These are phyloP conservation scores for Hyposmocoma kahamanoa DNA, from an alignment of 1,140 invertebrate species.

Conservation along the genomic window DNA sequence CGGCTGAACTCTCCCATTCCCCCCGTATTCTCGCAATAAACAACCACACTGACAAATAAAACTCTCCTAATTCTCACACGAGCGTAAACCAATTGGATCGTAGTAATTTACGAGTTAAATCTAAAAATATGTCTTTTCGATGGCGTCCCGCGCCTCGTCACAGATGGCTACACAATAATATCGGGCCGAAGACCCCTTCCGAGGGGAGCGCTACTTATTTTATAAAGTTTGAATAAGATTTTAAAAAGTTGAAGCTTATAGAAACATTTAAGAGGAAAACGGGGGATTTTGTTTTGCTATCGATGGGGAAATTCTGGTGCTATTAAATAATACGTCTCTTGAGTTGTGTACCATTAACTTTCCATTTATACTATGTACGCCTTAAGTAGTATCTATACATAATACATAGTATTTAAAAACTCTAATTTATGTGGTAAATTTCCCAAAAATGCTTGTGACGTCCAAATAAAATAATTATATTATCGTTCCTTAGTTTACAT, in stretches of 20 bases:
- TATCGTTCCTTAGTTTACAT: too few relatives aligned
- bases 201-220: slow-evolving; percentile 51
- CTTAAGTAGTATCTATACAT: too few relatives aligned
- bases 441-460: too few relatives aligned
- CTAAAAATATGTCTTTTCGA: slow-evolving; percentile 68
- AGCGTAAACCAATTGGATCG: slow-evolving; percentile 64
- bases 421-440: too few relatives aligned
- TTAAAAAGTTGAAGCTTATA: slow-evolving; percentile 54
- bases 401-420: too few relatives aligned
- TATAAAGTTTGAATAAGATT: slow-evolving; percentile 70
- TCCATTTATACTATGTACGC: too few relatives aligned
- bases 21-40: slow-evolving; percentile 30
- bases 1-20: slow-evolving; percentile 2
- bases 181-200: slow-evolving; percentile 33
- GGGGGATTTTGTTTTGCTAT: slow-evolving; percentile 23
- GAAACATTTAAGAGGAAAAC: slow-evolving; percentile 13
- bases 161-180: slow-evolving; percentile 69
- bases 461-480: too few relatives aligned
- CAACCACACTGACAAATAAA: slow-evolving; percentile 53
- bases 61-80: slow-evolving; percentile 57
- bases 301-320: slow-evolving; percentile 15
- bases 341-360: too few relatives aligned
- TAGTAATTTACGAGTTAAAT: slow-evolving; percentile 69
- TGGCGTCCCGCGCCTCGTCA: slow-evolving; percentile 44
- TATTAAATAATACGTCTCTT: too few relatives aligned